Conservation (phyloP, 2,797 vertebrate species). For the Sebastes iracundus region DNA sequence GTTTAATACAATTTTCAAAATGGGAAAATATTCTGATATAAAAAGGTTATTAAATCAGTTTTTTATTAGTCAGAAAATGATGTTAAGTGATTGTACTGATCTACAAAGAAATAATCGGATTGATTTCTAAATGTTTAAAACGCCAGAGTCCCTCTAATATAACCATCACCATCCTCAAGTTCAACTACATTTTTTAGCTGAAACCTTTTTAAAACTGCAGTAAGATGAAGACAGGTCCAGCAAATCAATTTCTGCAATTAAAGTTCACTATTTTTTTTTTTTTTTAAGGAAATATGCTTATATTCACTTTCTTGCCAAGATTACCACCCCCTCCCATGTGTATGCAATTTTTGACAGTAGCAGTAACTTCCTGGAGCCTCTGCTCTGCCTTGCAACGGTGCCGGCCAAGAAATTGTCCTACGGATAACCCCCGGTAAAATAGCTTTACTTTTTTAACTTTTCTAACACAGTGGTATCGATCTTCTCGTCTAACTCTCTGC, state of each 20-base stretch:
- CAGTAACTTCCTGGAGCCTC: no score
- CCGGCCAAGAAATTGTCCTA: no score
- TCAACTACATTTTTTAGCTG: background rate
- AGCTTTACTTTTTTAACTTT: no score
- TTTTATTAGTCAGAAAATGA: background rate
- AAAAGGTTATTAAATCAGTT: background rate
- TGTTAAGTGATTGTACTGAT: background rate
- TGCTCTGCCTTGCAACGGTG: no score
- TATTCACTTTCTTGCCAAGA: background rate
- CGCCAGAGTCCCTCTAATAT: background rate
- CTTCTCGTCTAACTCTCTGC: background rate
- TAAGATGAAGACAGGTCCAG: background rate
- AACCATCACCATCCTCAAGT: background rate
- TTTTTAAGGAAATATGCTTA: background rate
- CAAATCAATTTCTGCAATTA: background rate
- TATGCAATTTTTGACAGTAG: no score
- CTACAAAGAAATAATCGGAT: background rate
- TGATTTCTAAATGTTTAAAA: background rate
- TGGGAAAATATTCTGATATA: background rate
- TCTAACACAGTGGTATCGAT: background rate
- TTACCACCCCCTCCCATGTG: background rate
- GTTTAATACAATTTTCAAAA: background rate
- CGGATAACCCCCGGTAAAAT: no score
- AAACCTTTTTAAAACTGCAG: background rate
- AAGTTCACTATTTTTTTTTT: background rate